Base-by-base conservation (phyloP, 2,888 invertebrate genomes). In the Nemotelus nigrinus region DNA sequence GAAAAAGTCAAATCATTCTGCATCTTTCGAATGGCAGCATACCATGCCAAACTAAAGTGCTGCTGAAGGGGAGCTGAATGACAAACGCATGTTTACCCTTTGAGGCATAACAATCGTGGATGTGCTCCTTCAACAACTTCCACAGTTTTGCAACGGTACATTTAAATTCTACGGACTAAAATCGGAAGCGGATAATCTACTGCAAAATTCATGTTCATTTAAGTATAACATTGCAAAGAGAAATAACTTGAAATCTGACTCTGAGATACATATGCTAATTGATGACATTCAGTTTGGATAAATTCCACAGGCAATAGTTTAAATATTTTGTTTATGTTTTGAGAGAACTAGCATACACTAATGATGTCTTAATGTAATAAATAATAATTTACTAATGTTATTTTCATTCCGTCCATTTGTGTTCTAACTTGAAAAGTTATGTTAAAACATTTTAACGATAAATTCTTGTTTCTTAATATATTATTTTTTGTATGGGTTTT, bases 351-450 rank as follows among this genome's bases (percentile, higher is more conserved):
- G 74, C 63, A 60, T 74, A 50, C 25, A 3, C 10, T 45, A 41
- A n/a, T 41, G 63, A 60, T 41, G n/a, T 45, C 63, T 63, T 63
- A 74, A 41, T 63, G 10, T 43, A 74, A 60, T 74, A 74, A 74
- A 74, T 74, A 74, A 74, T 63, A 60, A 57, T 60, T 74, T 74
- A 74, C 74, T 74, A 74, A 63, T 41, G 7, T 39, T 74, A 74
- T 53, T 70, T n/a, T 63, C 63, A 60, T 60, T 74, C 41, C 48
- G 74, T 72, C n/a, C 50, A 41, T 70, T 47, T 74, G 60, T 60
- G 48, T 60, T 48, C 67, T 68, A 48, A 50, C 3, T 64, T 68
- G 48, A 44, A 68, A 68, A 25, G 25, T 43, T 50, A 8, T 55
- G 41, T 57, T 60, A 74, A 60, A 74, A 74, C 63, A 63, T 74